Conservation (phyloP, 2,888 invertebrate genomes). For the Megastigmus dorsalis region DNA sequence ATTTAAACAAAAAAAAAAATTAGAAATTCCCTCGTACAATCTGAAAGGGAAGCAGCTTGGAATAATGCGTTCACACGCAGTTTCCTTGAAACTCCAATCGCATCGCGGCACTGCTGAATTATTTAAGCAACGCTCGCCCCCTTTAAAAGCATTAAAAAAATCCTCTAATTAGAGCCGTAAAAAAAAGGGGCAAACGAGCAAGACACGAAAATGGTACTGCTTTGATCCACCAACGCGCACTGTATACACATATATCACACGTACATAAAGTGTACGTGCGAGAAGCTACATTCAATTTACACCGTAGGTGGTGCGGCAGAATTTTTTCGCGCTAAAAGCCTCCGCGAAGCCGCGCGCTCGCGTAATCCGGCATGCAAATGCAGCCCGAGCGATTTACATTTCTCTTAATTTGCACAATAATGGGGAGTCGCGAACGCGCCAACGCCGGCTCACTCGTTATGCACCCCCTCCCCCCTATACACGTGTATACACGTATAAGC, state of each 20-base stretch:
- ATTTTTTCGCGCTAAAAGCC: constrained; percentile 45
- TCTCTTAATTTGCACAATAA: constrained; percentile 66
- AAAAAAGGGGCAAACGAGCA: not conserved
- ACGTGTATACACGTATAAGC: too few relatives aligned
- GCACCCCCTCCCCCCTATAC: not conserved
- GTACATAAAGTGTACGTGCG: too few relatives aligned
- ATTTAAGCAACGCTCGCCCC: too few relatives aligned
- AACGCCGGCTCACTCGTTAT: not conserved
- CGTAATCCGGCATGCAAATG: constrained; percentile 64
- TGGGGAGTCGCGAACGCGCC: constrained; percentile 45
- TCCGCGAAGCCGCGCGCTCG: too few relatives aligned
- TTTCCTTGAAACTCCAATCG: too few relatives aligned
- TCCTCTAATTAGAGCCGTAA: not conserved
- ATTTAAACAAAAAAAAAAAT: too few relatives aligned
- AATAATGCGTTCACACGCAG: too few relatives aligned
- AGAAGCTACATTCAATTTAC: constrained; percentile 15
- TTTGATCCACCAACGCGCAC: not conserved
- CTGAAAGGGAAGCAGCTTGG: too few relatives aligned
- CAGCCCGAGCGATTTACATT: constrained; percentile 63
- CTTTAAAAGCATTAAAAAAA: not conserved
- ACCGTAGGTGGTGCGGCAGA: not conserved
- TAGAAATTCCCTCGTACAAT: too few relatives aligned
- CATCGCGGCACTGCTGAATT: too few relatives aligned
- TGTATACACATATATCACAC: too few relatives aligned
- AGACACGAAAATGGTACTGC: not conserved